Evolutionary conservation across 2,113 vertebrate species (phyloP).

Genomic region (Thamnaconus septentrionalis): DNA sequence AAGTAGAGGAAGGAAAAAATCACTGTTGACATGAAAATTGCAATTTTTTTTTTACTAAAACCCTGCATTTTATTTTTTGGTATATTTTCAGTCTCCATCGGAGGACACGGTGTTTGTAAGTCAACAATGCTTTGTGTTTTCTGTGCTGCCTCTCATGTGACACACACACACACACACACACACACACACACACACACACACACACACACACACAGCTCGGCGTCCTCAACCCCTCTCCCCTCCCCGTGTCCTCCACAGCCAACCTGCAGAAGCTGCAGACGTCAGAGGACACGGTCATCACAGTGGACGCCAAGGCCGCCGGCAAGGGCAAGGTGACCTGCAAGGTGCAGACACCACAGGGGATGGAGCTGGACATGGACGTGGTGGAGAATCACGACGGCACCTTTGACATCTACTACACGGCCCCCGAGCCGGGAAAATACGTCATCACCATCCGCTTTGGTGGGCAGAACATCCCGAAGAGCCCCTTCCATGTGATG

Average conservation of each 20-base stretch:
- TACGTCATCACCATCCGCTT: constrained; percentile 92
- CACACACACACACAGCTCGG: neutral
- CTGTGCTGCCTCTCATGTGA: neutral
- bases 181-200: too few species aligned
- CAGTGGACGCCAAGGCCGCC: constrained; percentile 85
- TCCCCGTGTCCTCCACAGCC: constrained; percentile 62
- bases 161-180: too few species aligned
- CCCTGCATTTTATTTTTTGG: constrained; percentile 23
- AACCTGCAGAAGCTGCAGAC: constrained; percentile 85
- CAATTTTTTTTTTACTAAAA: constrained; percentile 5
- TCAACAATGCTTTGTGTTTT: constrained; percentile 22
- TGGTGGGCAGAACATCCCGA: constrained; percentile 89
- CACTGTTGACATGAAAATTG: neutral
- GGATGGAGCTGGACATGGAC: constrained; percentile 86
- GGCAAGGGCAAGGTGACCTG: constrained; percentile 93
- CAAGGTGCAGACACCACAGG: constrained; percentile 86
- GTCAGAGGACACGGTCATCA: constrained; percentile 84
- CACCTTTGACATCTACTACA: constrained; percentile 94
- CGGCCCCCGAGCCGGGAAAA: constrained; percentile 89
- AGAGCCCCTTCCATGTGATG: constrained; percentile 90
- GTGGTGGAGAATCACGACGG: constrained; percentile 85
- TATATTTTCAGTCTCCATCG: constrained; percentile 85
- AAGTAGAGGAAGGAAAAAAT: neutral
- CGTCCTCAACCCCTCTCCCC: neutral
- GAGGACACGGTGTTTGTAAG: constrained; percentile 91